Percentiles rank a stretch among this genome's conserved stretches.
These are phyloP conservation scores for Magallana nippona DNA, from an alignment of 2,888 invertebrate genomes.

Conservation along the genomic window DNA sequence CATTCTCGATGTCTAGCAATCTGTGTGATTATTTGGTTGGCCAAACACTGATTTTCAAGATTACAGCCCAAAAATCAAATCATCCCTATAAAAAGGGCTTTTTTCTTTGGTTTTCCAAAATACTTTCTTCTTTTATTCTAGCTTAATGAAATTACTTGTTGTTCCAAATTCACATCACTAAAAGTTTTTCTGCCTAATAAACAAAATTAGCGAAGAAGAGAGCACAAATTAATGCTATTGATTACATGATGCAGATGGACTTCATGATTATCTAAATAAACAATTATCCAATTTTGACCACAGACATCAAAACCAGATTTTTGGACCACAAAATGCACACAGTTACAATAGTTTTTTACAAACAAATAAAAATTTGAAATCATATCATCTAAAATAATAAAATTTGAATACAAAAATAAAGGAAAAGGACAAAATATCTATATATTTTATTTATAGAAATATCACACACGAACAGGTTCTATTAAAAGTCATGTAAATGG, in stretches of 20 bases:
- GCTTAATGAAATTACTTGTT: constrained; percentile 20
- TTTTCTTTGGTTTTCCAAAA: neutral
- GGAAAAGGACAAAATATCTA: too few species aligned
- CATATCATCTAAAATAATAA: too few species aligned
- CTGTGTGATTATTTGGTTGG: constrained; percentile 33
- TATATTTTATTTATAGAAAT: too few species aligned
- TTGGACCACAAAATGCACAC: too few species aligned
- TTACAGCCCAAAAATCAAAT: constrained; percentile 20
- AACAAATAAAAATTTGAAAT: too few species aligned
- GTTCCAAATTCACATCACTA: constrained; percentile 5
- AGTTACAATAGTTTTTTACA: too few species aligned
- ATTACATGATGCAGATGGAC: neutral
- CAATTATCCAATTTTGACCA: too few species aligned
- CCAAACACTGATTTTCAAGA: constrained; percentile 26
- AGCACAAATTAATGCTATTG: neutral
- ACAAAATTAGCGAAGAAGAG: neutral
- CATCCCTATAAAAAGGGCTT: neutral
- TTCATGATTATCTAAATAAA: neutral
- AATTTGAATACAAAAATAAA: too few species aligned
- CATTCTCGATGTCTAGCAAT: constrained; percentile 43
- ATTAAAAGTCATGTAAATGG: too few species aligned
- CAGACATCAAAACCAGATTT: too few species aligned
- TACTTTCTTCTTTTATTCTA: neutral
- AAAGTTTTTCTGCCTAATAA: neutral
- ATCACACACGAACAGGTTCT: too few species aligned